Conservation (phyloP, 2,113 vertebrate species). For the Psittacara wagleri region DNA sequence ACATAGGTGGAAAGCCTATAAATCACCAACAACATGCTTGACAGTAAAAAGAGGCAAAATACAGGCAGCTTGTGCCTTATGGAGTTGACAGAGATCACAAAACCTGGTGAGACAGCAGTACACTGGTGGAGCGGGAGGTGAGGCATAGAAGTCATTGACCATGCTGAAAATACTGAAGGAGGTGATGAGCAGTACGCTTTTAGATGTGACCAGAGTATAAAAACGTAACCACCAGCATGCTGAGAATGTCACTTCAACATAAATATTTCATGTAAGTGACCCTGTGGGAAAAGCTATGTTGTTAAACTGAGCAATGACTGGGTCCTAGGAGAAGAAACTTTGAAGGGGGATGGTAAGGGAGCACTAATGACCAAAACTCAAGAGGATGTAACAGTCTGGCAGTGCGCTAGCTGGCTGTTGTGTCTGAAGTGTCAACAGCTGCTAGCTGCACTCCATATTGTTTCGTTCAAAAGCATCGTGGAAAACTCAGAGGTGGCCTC, state of each 20-base stretch:
- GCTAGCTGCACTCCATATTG: conserved; percentile 74
- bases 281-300: background rate
- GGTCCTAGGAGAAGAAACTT: background rate
- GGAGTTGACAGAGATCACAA: background rate
- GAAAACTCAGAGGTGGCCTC: background rate
- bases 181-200: background rate
- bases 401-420: conserved; percentile 82
- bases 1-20: background rate
- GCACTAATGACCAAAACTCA: background rate
- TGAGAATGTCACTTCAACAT: background rate
- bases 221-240: background rate
- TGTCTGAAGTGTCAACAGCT: conserved; percentile 61
- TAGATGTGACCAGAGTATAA: fast-evolving
- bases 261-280: background rate
- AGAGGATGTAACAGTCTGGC: conserved; percentile 61
- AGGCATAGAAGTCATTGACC: background rate
- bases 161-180: background rate
- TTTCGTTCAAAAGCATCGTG: background rate
- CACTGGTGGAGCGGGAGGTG: background rate
- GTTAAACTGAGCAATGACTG: background rate
- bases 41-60: background rate
- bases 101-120: background rate
- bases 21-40: background rate
- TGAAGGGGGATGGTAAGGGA: background rate
- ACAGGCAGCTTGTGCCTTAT: background rate